Conservation (phyloP, 1,140 invertebrate species). For the Bombyx mori region ASM3026992v2 NC_085115.1:10365501-10366000, state of each 20-base stretch:
- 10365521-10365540: constrained; percentile 17
- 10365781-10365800: constrained; percentile 38
- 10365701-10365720: constrained; percentile 94
- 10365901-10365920: neutral
- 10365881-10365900: constrained; percentile 32
- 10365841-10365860: constrained; percentile 57
- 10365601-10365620: constrained; percentile 46
- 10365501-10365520: constrained; percentile 11
- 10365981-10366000: too few relatives aligned
- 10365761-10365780: constrained; percentile 73
- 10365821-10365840: constrained; percentile 68
- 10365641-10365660: constrained; percentile 94
- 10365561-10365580: constrained; percentile 21
- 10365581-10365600: constrained; percentile 39
- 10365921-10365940: too few relatives aligned
- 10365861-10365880: constrained; percentile 21
- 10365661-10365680: constrained; percentile 91
- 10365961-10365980: too few relatives aligned
- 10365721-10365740: constrained; percentile 88
- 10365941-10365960: too few relatives aligned
- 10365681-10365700: constrained; percentile 92
- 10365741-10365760: constrained; percentile 86
- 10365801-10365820: constrained; percentile 62
- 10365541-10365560: constrained; percentile 24
- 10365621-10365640: constrained; percentile 75